Evolutionary conservation across 2,888 invertebrate species (phyloP).

Genomic region (Eueremaeus valkanovi): DNA sequence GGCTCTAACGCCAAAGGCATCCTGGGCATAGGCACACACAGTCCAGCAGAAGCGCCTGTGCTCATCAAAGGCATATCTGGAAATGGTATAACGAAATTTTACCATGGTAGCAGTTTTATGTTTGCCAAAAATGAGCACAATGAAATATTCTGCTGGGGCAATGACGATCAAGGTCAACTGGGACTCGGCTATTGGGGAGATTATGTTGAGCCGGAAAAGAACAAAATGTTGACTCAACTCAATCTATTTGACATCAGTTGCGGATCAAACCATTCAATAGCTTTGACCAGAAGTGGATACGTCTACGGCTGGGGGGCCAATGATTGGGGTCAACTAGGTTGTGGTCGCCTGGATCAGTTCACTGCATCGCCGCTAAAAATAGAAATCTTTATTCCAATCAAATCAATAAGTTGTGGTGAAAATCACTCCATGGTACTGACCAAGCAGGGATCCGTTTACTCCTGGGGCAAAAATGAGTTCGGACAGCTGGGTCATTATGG

Average conservation of each 20-base stretch:
- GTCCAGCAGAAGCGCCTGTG: background rate
- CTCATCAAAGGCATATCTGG: background rate
- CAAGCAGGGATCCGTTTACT: constrained; percentile 58
- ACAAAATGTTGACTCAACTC: background rate
- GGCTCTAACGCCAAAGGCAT: background rate
- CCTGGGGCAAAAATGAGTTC: constrained; percentile 65
- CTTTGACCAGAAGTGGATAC: background rate
- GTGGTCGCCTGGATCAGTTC: background rate
- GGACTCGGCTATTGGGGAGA: background rate
- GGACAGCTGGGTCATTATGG: constrained; percentile 61
- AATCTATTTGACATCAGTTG: background rate
- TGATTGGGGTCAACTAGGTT: background rate
- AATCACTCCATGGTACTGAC: constrained; percentile 53
- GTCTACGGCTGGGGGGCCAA: background rate
- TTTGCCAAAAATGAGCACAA: background rate
- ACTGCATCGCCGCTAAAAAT: background rate
- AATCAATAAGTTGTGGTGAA: background rate
- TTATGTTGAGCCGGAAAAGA: background rate
- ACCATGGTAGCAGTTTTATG: background rate
- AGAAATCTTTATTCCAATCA: background rate
- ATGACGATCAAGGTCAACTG: background rate
- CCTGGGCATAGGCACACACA: background rate
- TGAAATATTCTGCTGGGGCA: background rate
- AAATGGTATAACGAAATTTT: background rate
- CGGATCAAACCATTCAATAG: background rate